phyloP scores from a whole-genome alignment of 2,888 invertebrate genomes.

The Hecatera dysodea region DNA sequence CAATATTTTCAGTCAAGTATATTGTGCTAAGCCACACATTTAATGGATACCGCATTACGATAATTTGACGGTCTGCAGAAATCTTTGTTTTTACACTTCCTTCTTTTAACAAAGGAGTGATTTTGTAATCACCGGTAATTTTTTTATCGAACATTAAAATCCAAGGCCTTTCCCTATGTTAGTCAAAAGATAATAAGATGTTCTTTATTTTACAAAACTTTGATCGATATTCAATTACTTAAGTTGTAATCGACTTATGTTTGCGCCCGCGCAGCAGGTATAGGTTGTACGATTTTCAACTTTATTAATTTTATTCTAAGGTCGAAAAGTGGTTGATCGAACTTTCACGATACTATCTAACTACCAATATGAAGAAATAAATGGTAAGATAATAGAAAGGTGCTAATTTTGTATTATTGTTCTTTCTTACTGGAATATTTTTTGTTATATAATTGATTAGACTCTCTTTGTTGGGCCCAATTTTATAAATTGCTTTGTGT shows the following conservation, averaged over 20 bases:
- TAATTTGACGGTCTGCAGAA: conserved; percentile 28
- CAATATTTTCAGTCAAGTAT: conserved; percentile 14
- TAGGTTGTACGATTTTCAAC: not conserved
- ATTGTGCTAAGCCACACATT: conserved; percentile 30
- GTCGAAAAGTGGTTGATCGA: not conserved
- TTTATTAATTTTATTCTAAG: not conserved
- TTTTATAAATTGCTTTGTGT: conserved; percentile 52
- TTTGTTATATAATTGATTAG: conserved; percentile 46
- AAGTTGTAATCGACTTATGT: conserved; percentile 45
- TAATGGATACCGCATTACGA: conserved; percentile 55
- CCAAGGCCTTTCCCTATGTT: conserved; percentile 40
- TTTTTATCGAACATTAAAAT: conserved; percentile 19
- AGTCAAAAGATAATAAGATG: conserved; percentile 10
- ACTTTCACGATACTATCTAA: not conserved
- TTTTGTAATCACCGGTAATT: conserved; percentile 31
- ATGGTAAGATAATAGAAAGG: conserved; percentile 61
- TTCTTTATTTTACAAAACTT: not conserved
- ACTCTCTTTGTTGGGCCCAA: conserved; percentile 48
- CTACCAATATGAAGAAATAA: conserved; percentile 31
- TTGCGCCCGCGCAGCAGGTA: conserved; percentile 8
- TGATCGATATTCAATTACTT: conserved; percentile 62
- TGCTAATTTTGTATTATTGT: conserved; percentile 47
- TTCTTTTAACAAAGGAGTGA: not conserved
- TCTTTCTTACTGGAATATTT: conserved; percentile 28
- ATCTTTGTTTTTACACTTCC: conserved; percentile 48